A percentile compares a stretch with the other conserved stretches of the same genome.
phyloP scores from a whole-genome alignment of 1,140 invertebrate species.

The Heliothis virescens region DNA sequence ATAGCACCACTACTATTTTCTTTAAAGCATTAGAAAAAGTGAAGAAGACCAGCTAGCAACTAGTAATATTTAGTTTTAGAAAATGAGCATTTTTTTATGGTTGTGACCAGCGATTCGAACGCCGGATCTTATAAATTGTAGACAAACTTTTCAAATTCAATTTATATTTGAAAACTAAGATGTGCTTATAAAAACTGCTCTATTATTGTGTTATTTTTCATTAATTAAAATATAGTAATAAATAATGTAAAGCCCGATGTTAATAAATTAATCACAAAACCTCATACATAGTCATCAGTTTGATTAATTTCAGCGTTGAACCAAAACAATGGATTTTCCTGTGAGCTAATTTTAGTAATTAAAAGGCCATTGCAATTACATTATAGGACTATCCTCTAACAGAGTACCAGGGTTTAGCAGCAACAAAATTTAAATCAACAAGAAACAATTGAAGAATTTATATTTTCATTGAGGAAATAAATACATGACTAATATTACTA shows the following conservation, averaged over 20 bases:
- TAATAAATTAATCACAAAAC: slow-evolving; percentile 25
- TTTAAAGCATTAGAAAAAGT: too few relatives aligned
- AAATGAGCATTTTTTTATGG: too few relatives aligned
- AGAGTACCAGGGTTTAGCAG: not conserved
- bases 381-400: not conserved
- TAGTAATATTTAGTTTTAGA: too few relatives aligned
- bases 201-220: not conserved
- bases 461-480: too few relatives aligned
- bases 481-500: too few relatives aligned
- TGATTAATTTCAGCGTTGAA: not conserved
- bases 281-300: not conserved
- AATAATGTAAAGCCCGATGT: slow-evolving; percentile 12
- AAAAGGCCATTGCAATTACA: not conserved
- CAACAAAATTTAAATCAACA: not conserved
- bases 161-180: too few relatives aligned
- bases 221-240: slow-evolving; percentile 32
- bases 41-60: too few relatives aligned
- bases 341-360: not conserved
- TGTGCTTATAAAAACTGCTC: not conserved
- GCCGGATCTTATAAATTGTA: too few relatives aligned
- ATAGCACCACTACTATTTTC: not conserved
- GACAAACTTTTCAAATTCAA: too few relatives aligned
- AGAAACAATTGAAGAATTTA: too few relatives aligned
- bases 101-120: too few relatives aligned
- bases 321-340: not conserved